Base-by-base conservation (phyloP, 2,888 invertebrate genomes). In the Agrotis clavis region DNA sequence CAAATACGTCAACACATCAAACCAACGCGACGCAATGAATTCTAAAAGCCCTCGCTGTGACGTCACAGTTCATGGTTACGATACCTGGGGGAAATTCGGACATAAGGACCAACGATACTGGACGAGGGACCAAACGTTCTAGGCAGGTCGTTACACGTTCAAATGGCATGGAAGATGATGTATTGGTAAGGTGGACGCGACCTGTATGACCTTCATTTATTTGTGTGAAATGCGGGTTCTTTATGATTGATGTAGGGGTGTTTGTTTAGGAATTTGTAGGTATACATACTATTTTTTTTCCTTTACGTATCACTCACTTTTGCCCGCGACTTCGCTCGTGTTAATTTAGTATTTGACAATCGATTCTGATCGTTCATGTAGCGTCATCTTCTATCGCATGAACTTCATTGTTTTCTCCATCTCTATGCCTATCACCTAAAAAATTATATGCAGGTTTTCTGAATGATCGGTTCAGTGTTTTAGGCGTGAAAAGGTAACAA, bases 41-140 rank as follows among this genome's bases (percentile, higher is more conserved):
- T 82, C 67, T 71, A 73, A 82, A 84, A 71, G 63, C 63, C 51
- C 54, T 50, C 48, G 45, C 71, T 77, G 50, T 74, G 74, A 77
- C 81, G 77, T 73, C 78, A 71, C 79, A 81, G 59, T 62, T 72
- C 66, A 77, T 74, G 64, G 82, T 86, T 83, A 89, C 67, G 85
- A 85, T 66, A 78, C 90, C 88, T 85, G 57, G 30, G 88, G 90
- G 90, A 89, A 89, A 90, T 90, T 84, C 74, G 75, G 67, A 75
- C 71, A 71, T 67, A 69, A 65, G 68, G 60, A 78, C 68, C 71
- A 77, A 71, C 54, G 70, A 54, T 57, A 21, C 73, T 67, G 80
- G 60, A 67, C 50, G 57, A 60, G 62, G 71, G 51, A 75, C 72
- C 70, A 79, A 74, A 51, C 67, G 30, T 41, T 25, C 71, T 70